Conservation (phyloP, 2,113 vertebrate species). For the Epinephelus fuscoguttatus region DNA sequence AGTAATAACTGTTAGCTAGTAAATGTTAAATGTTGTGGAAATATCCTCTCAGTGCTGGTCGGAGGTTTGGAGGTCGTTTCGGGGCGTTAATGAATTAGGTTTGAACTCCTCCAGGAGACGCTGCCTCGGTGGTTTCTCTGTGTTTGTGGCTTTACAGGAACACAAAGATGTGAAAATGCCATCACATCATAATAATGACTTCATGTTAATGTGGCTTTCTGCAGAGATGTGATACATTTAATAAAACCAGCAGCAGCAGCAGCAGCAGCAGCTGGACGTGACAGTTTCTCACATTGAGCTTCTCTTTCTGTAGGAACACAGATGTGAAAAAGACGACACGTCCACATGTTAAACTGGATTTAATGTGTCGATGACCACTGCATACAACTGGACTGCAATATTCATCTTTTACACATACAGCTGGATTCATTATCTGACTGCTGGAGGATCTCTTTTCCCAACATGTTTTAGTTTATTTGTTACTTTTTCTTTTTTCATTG, state of each 20-base stretch:
- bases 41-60: neutral
- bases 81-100: conserved; percentile 5
- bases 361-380: neutral
- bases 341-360: neutral
- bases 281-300: conserved; percentile 15
- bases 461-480: neutral
- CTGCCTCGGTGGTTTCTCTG: neutral
- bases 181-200: conserved; percentile 41
- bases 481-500: too few species aligned
- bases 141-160: conserved; percentile 34
- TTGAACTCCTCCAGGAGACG: neutral
- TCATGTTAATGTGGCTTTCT: neutral
- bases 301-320: neutral
- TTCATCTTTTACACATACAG: neutral
- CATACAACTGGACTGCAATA: neutral
- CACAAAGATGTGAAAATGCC: conserved; percentile 42
- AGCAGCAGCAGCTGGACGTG: neutral
- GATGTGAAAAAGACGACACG: conserved; percentile 2
- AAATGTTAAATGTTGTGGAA: conserved; percentile 5
- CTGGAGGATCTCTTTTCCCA: neutral
- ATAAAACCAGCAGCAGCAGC: neutral
- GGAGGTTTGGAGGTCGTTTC: neutral
- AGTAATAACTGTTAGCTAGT: neutral
- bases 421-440: neutral
- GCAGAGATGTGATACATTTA: neutral